phyloP scores from a whole-genome alignment of 2,888 invertebrate species.

The Gastracanthus pulcherrimus region DNA sequence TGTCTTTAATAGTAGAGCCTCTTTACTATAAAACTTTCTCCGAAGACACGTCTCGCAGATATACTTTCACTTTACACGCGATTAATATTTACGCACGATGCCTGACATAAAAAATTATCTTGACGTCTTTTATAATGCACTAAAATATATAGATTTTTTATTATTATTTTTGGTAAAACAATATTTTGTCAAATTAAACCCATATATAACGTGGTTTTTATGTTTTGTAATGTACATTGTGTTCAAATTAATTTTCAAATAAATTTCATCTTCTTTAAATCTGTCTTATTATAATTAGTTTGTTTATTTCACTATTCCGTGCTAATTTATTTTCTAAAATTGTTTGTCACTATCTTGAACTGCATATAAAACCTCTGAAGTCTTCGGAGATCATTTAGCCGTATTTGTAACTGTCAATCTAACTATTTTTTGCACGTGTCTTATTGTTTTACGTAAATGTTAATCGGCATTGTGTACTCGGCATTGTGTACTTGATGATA shows the following conservation, averaged over 20 bases:
- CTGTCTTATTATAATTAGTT: slow-evolving; percentile 11
- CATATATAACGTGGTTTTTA: neutral
- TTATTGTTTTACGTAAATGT: slow-evolving; percentile 26
- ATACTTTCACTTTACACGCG: slow-evolving; percentile 54
- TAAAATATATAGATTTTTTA: slow-evolving; percentile 13
- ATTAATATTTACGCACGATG: slow-evolving; percentile 44
- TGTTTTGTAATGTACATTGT: neutral
- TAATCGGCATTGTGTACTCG: slow-evolving; percentile 10
- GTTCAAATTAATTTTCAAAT: neutral
- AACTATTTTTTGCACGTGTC: slow-evolving; percentile 27
- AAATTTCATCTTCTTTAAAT: slow-evolving; percentile 12
- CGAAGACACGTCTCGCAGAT: slow-evolving; percentile 37
- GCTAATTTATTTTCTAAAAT: slow-evolving; percentile 30
- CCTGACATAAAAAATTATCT: slow-evolving; percentile 7
- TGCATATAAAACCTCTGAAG: slow-evolving; percentile 48
- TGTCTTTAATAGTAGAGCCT: slow-evolving; percentile 36
- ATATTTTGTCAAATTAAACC: neutral
- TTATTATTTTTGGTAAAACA: neutral
- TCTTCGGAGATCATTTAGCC: slow-evolving; percentile 51
- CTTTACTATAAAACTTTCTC: slow-evolving; percentile 50
- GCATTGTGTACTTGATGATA: slow-evolving; percentile 42
- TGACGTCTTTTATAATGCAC: neutral
- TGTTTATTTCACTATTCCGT: slow-evolving; percentile 10
- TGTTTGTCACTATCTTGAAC: slow-evolving; percentile 27
- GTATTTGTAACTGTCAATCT: slow-evolving; percentile 18